Conservation (phyloP, 2,797 vertebrate species). For the Lithobates pipiens region DNA sequence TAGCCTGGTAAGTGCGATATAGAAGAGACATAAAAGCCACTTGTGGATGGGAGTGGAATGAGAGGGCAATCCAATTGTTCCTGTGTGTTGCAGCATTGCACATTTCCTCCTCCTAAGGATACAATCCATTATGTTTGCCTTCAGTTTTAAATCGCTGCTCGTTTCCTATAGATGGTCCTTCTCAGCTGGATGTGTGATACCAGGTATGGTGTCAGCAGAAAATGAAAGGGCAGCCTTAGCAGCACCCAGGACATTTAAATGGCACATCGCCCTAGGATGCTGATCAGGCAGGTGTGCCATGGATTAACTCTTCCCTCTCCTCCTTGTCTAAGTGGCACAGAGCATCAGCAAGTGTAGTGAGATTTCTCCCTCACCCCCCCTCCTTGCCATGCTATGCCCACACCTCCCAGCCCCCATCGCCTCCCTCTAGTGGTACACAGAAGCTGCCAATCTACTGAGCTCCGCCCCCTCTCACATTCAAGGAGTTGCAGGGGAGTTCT, state of each 20-base stretch:
- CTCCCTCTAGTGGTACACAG: constrained; percentile 26
- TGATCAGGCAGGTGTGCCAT: background rate
- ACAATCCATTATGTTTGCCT: background rate
- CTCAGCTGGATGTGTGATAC: too few relatives aligned
- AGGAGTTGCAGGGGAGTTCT: constrained; percentile 53
- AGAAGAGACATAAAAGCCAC: background rate
- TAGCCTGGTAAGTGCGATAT: background rate
- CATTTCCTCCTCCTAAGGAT: background rate
- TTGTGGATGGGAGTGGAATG: background rate
- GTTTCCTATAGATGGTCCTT: background rate
- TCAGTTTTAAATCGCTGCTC: background rate
- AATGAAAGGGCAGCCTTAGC: background rate
- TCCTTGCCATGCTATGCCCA: background rate
- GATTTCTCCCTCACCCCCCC: background rate
- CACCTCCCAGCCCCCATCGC: constrained; percentile 32
- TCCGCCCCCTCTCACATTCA: constrained; percentile 33
- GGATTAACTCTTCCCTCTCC: background rate
- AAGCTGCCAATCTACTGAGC: constrained; percentile 32
- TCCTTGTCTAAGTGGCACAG: background rate
- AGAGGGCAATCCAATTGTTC: background rate
- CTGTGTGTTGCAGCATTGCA: background rate
- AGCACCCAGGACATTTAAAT: background rate
- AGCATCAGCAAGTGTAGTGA: background rate
- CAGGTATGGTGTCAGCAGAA: background rate
- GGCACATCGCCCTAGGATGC: background rate